A percentile compares a stretch with the other conserved stretches of the same genome.
Conservation (phyloP, 2,113 vertebrate genomes). For the Natator depressus region DNA sequence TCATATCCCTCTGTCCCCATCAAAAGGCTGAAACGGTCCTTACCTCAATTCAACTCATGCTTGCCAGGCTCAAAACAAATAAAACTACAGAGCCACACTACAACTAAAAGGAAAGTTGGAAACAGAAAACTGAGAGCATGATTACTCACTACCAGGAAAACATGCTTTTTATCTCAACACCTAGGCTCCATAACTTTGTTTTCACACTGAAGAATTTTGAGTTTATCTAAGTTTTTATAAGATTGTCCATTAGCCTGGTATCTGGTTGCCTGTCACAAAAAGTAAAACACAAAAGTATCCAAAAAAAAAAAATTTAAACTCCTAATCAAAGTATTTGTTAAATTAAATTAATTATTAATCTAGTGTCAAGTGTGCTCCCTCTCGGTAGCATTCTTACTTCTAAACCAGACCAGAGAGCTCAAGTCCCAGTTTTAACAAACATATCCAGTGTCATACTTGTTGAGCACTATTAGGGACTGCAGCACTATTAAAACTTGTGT, state of each 20-base stretch:
- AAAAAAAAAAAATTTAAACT: not conserved
- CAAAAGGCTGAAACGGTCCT: constrained; percentile 12
- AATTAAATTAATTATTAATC: not conserved
- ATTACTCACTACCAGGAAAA: not conserved
- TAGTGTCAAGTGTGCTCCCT: not conserved
- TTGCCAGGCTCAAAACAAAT: rapidly evolving
- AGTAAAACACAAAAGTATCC: too few relatives aligned
- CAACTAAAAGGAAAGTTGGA: not conserved
- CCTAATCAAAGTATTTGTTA: not conserved
- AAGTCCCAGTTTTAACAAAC: not conserved
- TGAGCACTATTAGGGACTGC: not conserved
- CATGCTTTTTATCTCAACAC: not conserved
- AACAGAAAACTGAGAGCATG: not conserved
- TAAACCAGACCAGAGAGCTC: not conserved
- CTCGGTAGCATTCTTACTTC: not conserved
- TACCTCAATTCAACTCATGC: not conserved
- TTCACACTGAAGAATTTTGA: rapidly evolving
- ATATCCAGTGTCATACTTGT: not conserved
- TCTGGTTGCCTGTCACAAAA: not conserved
- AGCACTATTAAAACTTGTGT: not conserved
- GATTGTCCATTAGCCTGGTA: not conserved
- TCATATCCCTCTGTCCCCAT: not conserved
- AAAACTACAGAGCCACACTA: not conserved
- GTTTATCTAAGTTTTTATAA: not conserved
- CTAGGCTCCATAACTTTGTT: not conserved